phyloP scores from a whole-genome alignment of 2,888 invertebrate species.

The Ernsta delagoae region DNA sequence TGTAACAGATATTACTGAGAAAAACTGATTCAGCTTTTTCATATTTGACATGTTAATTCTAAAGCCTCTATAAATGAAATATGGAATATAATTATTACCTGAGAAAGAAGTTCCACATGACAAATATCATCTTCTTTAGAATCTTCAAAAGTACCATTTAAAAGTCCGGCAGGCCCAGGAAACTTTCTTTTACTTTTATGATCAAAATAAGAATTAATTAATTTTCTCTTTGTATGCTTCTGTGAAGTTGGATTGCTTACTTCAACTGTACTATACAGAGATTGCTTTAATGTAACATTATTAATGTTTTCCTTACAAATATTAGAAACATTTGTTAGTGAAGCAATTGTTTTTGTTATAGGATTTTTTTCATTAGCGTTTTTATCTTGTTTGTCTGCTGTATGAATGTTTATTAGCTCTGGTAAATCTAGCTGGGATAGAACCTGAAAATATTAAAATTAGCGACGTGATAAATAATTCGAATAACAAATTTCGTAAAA shows the following conservation, averaged over 20 bases:
- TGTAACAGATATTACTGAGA: conserved; percentile 52
- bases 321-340: not conserved
- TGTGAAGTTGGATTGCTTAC: conserved; percentile 47
- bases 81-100: conserved; percentile 53
- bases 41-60: too few species aligned
- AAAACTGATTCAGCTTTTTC: too few species aligned
- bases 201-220: conserved; percentile 72
- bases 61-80: not conserved
- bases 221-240: conserved; percentile 70
- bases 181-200: conserved; percentile 75
- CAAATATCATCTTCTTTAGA: conserved; percentile 65
- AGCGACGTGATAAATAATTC: not conserved
- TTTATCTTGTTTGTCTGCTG: not conserved
- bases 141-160: conserved; percentile 64
- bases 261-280: not conserved
- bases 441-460: conserved; percentile 55
- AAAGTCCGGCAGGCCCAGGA: conserved; percentile 76
- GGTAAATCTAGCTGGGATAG: conserved; percentile 74
- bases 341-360: not conserved
- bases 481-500: too few species aligned
- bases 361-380: not conserved
- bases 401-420: conserved; percentile 44
- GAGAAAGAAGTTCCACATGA: conserved; percentile 73
- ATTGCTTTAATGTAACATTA: not conserved
- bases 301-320: conserved; percentile 16